phyloP scores from a whole-genome alignment of 2,113 vertebrate genomes.

The Otus sunia region DNA sequence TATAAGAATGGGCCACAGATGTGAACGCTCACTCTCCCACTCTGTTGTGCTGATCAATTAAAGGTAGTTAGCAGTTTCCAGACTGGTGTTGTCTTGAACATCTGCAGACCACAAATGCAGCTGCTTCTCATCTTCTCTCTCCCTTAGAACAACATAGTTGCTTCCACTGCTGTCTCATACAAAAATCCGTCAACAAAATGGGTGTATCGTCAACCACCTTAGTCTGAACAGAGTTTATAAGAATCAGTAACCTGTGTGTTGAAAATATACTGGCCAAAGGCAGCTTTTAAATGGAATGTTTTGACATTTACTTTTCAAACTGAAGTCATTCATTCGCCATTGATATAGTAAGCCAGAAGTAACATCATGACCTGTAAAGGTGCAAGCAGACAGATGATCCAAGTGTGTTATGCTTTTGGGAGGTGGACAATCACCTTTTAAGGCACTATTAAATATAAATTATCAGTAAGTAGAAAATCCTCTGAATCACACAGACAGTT shows the following conservation, averaged over 20 bases:
- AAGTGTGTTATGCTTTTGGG: background rate
- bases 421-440: background rate
- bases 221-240: background rate
- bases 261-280: background rate
- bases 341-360: background rate
- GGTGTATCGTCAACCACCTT: background rate
- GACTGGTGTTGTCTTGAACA: slow-evolving; percentile 1
- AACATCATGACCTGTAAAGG: background rate
- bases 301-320: background rate
- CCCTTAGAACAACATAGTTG: background rate
- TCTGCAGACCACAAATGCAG: background rate
- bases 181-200: background rate
- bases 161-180: background rate
- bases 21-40: background rate
- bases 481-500: slow-evolving; percentile 10
- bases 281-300: background rate
- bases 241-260: background rate
- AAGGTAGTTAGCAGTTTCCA: slow-evolving; percentile 30
- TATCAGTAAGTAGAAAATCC: background rate
- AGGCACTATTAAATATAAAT: background rate
- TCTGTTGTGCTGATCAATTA: slow-evolving; percentile 21
- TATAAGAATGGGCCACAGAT: slow-evolving; percentile 35
- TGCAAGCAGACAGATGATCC: background rate
- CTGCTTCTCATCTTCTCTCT: background rate
- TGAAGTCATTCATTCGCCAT: background rate